These are phyloP conservation scores for Sibirionetta formosa DNA, from an alignment of 2,797 vertebrate genomes.

Conservation along the genomic window DNA sequence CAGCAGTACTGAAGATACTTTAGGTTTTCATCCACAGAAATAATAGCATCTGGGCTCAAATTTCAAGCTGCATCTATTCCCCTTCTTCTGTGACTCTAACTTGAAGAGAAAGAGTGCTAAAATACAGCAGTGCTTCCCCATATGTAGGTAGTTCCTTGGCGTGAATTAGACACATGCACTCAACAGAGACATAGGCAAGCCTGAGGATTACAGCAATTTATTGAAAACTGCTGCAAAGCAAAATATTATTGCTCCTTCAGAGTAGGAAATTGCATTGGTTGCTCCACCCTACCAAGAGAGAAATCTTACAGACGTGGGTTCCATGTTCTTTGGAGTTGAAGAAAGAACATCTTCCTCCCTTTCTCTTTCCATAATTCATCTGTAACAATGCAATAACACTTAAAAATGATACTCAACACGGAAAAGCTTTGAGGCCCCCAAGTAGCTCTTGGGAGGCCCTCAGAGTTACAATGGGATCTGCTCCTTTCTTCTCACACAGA, in stretches of 20 bases:
- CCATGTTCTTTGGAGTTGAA: neutral
- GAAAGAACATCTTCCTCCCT: neutral
- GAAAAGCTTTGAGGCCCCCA: neutral
- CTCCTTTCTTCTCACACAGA: neutral
- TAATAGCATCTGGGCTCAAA: neutral
- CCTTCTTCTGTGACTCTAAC: neutral
- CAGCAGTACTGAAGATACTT: neutral
- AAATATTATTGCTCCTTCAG: neutral
- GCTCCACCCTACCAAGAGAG: neutral
- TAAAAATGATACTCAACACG: neutral
- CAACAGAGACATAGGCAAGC: fast-evolving
- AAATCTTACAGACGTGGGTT: neutral
- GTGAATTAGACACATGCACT: neutral
- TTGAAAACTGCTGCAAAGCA: neutral
- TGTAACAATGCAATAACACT: neutral
- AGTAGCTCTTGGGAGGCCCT: neutral
- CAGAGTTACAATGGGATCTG: fast-evolving
- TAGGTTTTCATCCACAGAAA: neutral
- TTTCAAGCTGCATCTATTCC: fast-evolving
- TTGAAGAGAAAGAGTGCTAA: neutral
- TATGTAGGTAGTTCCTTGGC: neutral
- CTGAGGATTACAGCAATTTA: neutral
- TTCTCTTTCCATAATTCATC: neutral
- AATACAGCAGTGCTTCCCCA: neutral
- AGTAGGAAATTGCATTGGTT: neutral